These are phyloP conservation scores for Vulpes lagopus DNA, from an alignment of 2,113 vertebrate species.

Conservation along the genomic window DNA sequence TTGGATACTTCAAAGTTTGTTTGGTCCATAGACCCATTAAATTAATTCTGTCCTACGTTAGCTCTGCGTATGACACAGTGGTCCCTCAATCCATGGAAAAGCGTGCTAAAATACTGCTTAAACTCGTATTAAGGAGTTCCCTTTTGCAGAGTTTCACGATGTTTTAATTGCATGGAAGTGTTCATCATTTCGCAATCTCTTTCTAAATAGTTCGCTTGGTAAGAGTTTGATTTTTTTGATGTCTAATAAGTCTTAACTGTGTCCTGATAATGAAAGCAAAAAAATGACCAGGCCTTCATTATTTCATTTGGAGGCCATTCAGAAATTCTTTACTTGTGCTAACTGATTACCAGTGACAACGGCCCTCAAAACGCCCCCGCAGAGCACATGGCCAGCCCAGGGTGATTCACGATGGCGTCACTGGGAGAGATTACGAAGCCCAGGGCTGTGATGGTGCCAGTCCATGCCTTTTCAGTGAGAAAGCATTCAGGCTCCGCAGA, in stretches of 20 bases:
- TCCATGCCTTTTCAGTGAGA: constrained; percentile 75
- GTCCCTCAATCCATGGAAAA: background rate
- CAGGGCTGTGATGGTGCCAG: constrained; percentile 52
- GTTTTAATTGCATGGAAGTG: constrained; percentile 40
- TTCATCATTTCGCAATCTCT: constrained; percentile 33
- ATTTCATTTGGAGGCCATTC: background rate
- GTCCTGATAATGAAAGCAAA: background rate
- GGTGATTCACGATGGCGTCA: constrained; percentile 62
- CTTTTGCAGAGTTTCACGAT: background rate
- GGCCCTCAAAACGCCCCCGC: background rate
- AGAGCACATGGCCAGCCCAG: background rate
- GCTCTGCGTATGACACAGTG: background rate
- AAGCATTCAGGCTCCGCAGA: constrained; percentile 54
- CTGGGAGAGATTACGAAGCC: constrained; percentile 38
- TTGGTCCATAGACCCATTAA: constrained; percentile 30
- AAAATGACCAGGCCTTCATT: background rate
- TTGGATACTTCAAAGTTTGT: constrained; percentile 50
- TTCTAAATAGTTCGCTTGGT: background rate
- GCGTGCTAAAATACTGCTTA: constrained; percentile 38
- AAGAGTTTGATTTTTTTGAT: constrained; percentile 49
- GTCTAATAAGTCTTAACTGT: constrained; percentile 13
- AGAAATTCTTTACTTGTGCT: constrained; percentile 35
- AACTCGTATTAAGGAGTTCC: background rate
- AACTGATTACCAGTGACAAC: constrained; percentile 50
- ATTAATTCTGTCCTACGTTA: constrained; percentile 31